Conservation (phyloP, 1,140 invertebrate species). For the Nylanderia fulva region DNA sequence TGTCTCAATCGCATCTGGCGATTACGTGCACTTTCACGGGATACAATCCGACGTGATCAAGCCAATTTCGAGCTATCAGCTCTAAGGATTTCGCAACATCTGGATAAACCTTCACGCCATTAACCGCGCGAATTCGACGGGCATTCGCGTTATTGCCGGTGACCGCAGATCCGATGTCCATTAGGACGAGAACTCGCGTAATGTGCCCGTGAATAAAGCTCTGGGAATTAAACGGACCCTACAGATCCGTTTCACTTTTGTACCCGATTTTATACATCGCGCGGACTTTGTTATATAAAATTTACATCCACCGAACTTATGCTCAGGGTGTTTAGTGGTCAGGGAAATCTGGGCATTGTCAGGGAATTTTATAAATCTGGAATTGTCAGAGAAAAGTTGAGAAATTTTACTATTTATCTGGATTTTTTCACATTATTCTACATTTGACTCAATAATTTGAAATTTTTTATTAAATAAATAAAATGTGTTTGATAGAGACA, state of each 20-base stretch:
- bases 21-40: slow-evolving; percentile 18
- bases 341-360: too few relatives aligned
- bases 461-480: too few relatives aligned
- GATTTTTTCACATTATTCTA: too few relatives aligned
- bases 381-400: too few relatives aligned
- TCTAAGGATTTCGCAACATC: slow-evolving; percentile 39
- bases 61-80: slow-evolving; percentile 20
- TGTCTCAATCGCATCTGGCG: slow-evolving; percentile 4
- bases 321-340: too few relatives aligned
- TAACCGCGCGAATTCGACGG: slow-evolving; percentile 21
- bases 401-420: too few relatives aligned
- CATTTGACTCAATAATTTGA: too few relatives aligned
- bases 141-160: background rate
- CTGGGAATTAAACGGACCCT: background rate
- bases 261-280: background rate
- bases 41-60: slow-evolving; percentile 17
- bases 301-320: background rate
- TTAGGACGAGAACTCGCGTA: slow-evolving; percentile 17
- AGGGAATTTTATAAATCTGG: too few relatives aligned
- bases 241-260: slow-evolving; percentile 2
- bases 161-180: background rate
- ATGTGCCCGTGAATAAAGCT: slow-evolving; percentile 9
- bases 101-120: slow-evolving; percentile 35
- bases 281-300: background rate
- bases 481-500: too few relatives aligned